Evolutionary conservation across 2,888 invertebrate species (phyloP), one percentile per base, ranked within the genome.

Genomic region (Rotaria socialis): DNA sequence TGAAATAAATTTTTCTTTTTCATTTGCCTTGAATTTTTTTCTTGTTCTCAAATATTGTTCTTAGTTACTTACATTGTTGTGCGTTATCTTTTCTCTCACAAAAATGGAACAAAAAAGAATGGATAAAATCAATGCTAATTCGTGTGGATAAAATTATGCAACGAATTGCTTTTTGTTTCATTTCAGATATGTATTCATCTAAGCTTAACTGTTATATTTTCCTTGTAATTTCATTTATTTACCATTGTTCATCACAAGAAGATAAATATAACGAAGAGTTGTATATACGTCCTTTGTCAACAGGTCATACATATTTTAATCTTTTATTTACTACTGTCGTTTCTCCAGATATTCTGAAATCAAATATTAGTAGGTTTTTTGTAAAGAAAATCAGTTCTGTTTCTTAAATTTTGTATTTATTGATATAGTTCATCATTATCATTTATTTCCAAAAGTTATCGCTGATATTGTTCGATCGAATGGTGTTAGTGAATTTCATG

Each of bases 251-350:
- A 22, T 41, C 75, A 47, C 67, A 55, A 85, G 88, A 87, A 27
- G 96, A 96, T 91, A 93, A 93, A 87, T 96, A 95, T 90, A 93
- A 94, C 88, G 97, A 97, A 92, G 96, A 96, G 92, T 92, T 97
- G 85, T 93, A 95, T 89, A 93, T 97, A 56, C 96, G 95, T 91
- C 95, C 96, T 0, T 91, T 97, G 87, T 93, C 94, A 75, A 94
- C 94, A 89, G 95, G 95, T 87, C 95, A 96, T 92, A 93, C 97
- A 50, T 95, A 96, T 90, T 94, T 95, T 22, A 94, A 95, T 91
- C 96, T 97, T 91, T 96, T 96, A 91, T 97, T 97, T 91, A 94
- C 95, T 47, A 96, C 96, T 8, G 91, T 94, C 88, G 95, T 95
- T 93, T 93, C 94, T 88, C 91, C 92, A 84, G 93, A 93, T 88